Conservation (phyloP, 2,113 vertebrate species). For the Plectropomus leopardus region DNA sequence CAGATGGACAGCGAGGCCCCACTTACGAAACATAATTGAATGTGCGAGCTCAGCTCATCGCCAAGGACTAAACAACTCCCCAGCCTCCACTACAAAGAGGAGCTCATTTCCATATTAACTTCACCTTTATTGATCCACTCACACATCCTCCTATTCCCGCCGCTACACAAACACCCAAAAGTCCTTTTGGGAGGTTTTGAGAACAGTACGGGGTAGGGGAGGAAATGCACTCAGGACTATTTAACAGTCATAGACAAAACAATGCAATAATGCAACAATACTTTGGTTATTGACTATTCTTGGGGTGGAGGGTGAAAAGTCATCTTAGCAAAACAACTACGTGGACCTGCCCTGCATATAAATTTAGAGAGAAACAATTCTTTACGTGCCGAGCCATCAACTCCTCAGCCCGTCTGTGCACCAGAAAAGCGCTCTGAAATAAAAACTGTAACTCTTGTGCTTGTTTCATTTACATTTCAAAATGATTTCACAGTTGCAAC, state of each 20-base stretch:
- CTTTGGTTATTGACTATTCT: not conserved
- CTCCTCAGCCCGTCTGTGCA: constrained; percentile 13
- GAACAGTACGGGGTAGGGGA: not conserved
- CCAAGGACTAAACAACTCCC: constrained; percentile 74
- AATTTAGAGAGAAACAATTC: constrained; percentile 26
- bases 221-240: not conserved
- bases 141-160: constrained; percentile 12
- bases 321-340: constrained; percentile 11
- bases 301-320: constrained; percentile 1
- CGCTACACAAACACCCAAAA: constrained; percentile 27
- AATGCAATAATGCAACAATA: not conserved
- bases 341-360: constrained; percentile 11
- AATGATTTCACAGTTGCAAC: constrained; percentile 3
- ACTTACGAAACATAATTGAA: constrained; percentile 74
- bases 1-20: constrained; percentile 70
- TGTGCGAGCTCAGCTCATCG: constrained; percentile 70
- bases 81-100: constrained; percentile 58
- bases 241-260: not conserved
- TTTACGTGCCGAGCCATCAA: constrained; percentile 8
- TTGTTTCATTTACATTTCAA: constrained; percentile 14
- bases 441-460: constrained; percentile 16
- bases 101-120: constrained; percentile 76
- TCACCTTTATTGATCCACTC: constrained; percentile 68
- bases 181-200: constrained; percentile 19
- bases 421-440: constrained; percentile 10